Base-by-base conservation (phyloP, 2,888 invertebrate genomes). In the Calliopum simillimum region DNA sequence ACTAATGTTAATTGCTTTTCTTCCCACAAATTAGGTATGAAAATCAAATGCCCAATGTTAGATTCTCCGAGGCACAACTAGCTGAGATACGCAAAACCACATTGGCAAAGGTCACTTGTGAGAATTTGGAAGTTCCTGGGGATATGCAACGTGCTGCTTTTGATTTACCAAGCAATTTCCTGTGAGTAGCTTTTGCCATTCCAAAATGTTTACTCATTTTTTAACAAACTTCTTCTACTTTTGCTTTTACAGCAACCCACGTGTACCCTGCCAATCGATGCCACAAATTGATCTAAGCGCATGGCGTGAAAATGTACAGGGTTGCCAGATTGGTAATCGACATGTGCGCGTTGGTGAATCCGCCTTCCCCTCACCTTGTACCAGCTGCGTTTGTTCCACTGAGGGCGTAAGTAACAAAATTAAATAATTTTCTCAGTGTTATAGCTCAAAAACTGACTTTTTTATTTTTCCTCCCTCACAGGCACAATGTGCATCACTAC, bases 71-170 rank as follows among this genome's bases (percentile, higher is more conserved):
- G 81, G 90, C 91, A 25, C 98, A 98, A 82, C 84, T 98, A 70
- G 91, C 93, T 0, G 97, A 98, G 86, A 90, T 98, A 73, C 89
- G 97, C 1, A 97, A 96, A 84, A 89, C 91, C 1, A 95, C 95
- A 0, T 82, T 98, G 51, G 91, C 97, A 0, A 95, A 96, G 85
- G 85, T 97, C 0, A 86, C 96, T 69, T 98, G 98, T 81, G 94
- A 96, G 76, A 98, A 97, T 87, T 91, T 96, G 84, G 97, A 98
- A 82, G 88, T 92, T 5, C 89, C 92, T 49, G 92, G 91, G 3
- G 93, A 94, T 69, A 95, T 98, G 85, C 98, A 98, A 82, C 89
- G 96, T 63, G 94, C 95, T 6, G 92, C 94, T 1, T 96, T 98
- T 81, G 96, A 98, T 84, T 88, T 97, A 75, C 96, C 97, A 0